Conservation (phyloP, 1,140 invertebrate genomes). For the Delia radicum region DNA sequence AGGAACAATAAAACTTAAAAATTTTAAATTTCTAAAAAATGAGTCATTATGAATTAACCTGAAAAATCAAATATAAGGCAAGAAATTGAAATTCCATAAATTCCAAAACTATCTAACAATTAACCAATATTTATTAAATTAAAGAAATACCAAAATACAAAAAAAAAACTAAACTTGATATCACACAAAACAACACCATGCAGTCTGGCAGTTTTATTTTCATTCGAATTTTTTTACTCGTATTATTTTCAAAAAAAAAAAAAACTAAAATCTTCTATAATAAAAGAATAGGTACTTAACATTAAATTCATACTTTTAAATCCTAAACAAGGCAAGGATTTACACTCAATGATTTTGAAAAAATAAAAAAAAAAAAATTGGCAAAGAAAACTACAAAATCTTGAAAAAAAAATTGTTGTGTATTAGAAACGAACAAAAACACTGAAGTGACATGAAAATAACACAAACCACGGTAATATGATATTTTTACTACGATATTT, state of each 20-base stretch:
- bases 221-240: background rate
- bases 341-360: background rate
- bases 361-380: background rate
- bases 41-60: too few relatives aligned
- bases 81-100: background rate
- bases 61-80: too few relatives aligned
- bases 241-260: background rate
- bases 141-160: background rate
- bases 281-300: too few relatives aligned
- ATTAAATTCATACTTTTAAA: background rate
- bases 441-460: background rate
- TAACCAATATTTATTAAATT: background rate
- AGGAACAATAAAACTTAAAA: too few relatives aligned
- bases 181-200: background rate
- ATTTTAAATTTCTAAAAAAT: background rate
- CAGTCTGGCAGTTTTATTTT: background rate
- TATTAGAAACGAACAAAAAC: background rate
- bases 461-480: background rate
- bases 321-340: background rate
- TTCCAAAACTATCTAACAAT: background rate
- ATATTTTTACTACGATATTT: too few relatives aligned
- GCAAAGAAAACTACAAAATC: background rate
- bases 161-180: background rate
- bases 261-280: background rate
- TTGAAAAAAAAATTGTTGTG: too few relatives aligned